Base-by-base conservation (phyloP, 2,797 vertebrate species). In the Valencia hispanica region DNA sequence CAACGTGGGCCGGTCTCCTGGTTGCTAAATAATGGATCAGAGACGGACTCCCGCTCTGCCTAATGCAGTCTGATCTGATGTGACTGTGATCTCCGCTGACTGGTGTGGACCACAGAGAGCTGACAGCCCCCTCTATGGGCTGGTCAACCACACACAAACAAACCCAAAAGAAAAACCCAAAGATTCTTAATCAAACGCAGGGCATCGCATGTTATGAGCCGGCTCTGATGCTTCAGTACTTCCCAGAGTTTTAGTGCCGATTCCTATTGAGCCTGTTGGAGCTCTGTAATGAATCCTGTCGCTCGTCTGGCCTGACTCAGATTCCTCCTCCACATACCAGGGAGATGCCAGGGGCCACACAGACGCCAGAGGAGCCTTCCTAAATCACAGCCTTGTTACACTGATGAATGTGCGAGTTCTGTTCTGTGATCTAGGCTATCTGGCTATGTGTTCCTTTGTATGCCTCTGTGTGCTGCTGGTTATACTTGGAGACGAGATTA, bases 361-460 rank as follows among this genome's bases (percentile, higher is more conserved):
- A 93, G 93, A 95, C 91, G 93, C 92, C 94, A 94, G 91, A 92
- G 91, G 93, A 95, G 93, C 89, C 93, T 91, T 93, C 91, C 92
- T 95, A 95, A 95, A 95, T 95, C 94, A 95, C 92, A 92, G 93
- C 91, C 94, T 95, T 90, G 92, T 95, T 94, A 95, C 94, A 89
- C 90, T 92, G 90, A 93, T 93, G 93, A 94, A 93, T 93, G 93
- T 92, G 91, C 92, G 89, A 88, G 92, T 93, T 91, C 92, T 88
- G 87, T 91, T 90, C 92, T 91, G 86, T 93, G 92, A 93, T 93
- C 90, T 89, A 78, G 85, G 77, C 89, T 90, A 93, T 93, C 91
- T 90, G 89, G 89, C 83, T 90, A 79, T 83, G 84, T 86, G 87
- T 83, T 92, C 81, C 82, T 88, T 86, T 89, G 87, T 86, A 75